Base-by-base conservation (phyloP, 2,113 vertebrate genomes). In the Silurus meridionalis region DNA sequence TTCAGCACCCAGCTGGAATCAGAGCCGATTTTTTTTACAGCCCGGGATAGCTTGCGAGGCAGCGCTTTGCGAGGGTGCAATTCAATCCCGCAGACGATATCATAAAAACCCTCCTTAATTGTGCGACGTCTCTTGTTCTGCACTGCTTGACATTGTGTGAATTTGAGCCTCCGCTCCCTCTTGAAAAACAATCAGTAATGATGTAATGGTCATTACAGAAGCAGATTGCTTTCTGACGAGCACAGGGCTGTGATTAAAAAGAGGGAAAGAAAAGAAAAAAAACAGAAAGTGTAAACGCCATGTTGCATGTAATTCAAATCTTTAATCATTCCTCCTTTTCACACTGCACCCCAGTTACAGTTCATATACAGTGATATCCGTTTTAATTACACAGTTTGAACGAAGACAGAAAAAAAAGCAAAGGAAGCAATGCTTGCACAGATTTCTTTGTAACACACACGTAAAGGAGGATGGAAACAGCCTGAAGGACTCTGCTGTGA, bases 71-170 rank as follows among this genome's bases (percentile, higher is more conserved):
- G 19, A 67, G 67, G 67, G 58, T 37, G 21, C 77, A 83, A 86
- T 81, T 50, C 28, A 28, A 75, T 46, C 46, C 25, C 21, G 1
- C 10, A 28, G 52, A 67, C 61, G 9, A 67, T 55, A 64, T 89
- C 21, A 57, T 46, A 85, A 85, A 8, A 78, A 46, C 77, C 85
- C 63, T 75, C 23, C 61, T 19, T 19, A 74, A 85, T 84, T 84
- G 79, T 46, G 37, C 67, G 25, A 48, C 64, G 46, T 84, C 60
- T 86, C 81, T 79, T 88, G 75, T 84, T 75, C 50, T 63, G 67
- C 82, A 81, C 66, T 75, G 74, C 74, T 72, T 52, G 60, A 81
- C 77, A 53, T 25, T 55, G 66, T 72, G 57, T 72, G 61, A 82
- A 81, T 71, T 21, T 82, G 69, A 66, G 67, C 7, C 57, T 23